These are phyloP conservation scores for Eupeodes corollae DNA, from an alignment of 1,140 invertebrate genomes.

Conservation along the genomic window DNA sequence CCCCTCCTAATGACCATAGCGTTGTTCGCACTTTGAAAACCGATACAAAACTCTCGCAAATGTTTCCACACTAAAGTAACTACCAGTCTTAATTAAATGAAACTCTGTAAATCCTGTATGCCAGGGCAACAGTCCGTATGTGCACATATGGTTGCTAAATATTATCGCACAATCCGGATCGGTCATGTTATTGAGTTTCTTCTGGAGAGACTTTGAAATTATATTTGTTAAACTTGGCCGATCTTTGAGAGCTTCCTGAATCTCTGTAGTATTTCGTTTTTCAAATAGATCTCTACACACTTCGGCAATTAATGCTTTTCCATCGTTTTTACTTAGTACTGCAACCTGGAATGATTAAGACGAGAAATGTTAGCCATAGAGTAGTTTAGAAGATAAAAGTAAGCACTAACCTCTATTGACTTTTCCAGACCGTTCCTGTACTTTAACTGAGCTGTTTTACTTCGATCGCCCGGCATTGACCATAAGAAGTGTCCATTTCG, in stretches of 20 bases:
- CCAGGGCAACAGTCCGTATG: constrained; percentile 29
- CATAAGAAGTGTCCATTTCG: constrained; percentile 4
- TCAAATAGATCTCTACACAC: constrained; percentile 25
- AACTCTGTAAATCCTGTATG: constrained; percentile 33
- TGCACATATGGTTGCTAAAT: constrained; percentile 22
- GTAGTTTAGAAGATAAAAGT: background rate
- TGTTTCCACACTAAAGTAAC: constrained; percentile 17
- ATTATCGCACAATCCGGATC: constrained; percentile 30
- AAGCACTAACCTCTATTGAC: constrained; percentile 12
- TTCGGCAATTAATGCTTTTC: constrained; percentile 27
- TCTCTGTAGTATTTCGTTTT: constrained; percentile 9
- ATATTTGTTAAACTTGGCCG: constrained; percentile 17
- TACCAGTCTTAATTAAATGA: constrained; percentile 19
- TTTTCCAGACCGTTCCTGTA: background rate
- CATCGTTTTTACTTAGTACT: constrained; percentile 16
- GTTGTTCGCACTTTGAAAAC: constrained; percentile 32
- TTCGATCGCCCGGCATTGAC: constrained; percentile 1
- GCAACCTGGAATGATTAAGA: constrained; percentile 14
- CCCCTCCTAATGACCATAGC: constrained; percentile 33
- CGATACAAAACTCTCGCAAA: constrained; percentile 25
- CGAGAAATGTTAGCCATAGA: background rate
- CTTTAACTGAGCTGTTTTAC: background rate
- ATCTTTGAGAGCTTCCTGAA: constrained; percentile 18
- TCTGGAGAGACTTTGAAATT: constrained; percentile 13
- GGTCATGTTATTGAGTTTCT: constrained; percentile 14